Evolutionary conservation across 2,888 invertebrate species (phyloP).

Genomic region (Iselma pallidipennis): DNA sequence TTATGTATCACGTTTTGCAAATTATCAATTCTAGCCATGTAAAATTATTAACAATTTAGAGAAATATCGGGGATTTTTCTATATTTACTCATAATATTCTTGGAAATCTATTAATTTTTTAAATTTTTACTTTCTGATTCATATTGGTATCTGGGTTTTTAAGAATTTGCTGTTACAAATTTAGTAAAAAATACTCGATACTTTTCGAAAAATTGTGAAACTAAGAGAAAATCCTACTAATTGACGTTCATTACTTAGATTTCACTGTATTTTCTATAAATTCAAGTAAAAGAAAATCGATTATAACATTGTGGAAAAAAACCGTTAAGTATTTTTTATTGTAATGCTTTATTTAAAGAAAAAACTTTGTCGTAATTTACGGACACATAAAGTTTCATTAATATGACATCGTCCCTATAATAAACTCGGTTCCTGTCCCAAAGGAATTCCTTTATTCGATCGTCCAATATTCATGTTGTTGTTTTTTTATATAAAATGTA

Average conservation of each 20-base stretch:
- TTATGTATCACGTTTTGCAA: background rate
- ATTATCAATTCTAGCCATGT: no score
- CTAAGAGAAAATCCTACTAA: background rate
- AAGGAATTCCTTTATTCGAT: background rate
- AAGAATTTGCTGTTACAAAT: background rate
- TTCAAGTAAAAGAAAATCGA: background rate
- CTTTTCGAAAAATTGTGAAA: background rate
- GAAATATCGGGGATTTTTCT: background rate
- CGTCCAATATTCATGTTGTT: background rate
- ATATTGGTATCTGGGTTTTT: no score
- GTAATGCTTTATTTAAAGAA: no score
- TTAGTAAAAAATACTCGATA: no score
- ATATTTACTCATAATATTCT: no score
- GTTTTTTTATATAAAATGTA: background rate
- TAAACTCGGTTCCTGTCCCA: background rate
- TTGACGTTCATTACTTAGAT: background rate
- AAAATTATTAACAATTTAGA: background rate
- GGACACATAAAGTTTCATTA: background rate
- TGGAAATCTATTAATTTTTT: no score
- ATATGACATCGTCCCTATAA: background rate
- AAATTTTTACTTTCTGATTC: no score
- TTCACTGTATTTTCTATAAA: background rate
- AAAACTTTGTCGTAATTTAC: no score
- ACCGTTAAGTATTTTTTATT: no score
- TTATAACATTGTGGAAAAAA: background rate